Percentiles rank a stretch among this genome's conserved stretches.
These are phyloP conservation scores for Reticulitermes speratus DNA, from an alignment of 1,140 invertebrate genomes.

Conservation along the genomic window DNA sequence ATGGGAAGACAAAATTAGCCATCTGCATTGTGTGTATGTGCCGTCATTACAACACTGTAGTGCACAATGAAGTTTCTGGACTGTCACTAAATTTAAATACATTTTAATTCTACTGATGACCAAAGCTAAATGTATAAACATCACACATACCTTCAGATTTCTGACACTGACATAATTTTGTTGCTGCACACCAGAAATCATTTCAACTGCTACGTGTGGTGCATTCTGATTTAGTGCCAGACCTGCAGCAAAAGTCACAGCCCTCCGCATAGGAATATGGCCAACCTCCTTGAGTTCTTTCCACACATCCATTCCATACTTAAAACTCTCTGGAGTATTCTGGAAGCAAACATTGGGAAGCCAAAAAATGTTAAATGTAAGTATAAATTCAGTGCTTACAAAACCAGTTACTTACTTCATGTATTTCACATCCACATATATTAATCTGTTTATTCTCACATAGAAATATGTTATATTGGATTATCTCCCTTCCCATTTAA, in stretches of 20 bases:
- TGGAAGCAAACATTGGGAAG: slow-evolving; percentile 48
- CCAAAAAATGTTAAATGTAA: not conserved
- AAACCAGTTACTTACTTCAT: too few relatives aligned
- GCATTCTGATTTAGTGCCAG: slow-evolving; percentile 67
- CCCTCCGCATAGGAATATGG: slow-evolving; percentile 57
- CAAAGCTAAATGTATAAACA: not conserved
- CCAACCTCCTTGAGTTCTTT: slow-evolving; percentile 55
- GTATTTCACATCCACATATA: too few relatives aligned
- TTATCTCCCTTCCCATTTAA: too few relatives aligned
- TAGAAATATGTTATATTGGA: too few relatives aligned
- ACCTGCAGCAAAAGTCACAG: slow-evolving; percentile 58
- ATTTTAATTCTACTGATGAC: not conserved
- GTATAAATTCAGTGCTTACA: too few relatives aligned
- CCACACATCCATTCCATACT: slow-evolving; percentile 63
- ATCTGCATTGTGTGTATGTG: too few relatives aligned
- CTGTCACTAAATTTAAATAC: not conserved
- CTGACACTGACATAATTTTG: slow-evolving; percentile 64
- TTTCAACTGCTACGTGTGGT: slow-evolving; percentile 66
- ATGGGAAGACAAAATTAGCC: too few relatives aligned
- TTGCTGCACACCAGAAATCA: slow-evolving; percentile 52
- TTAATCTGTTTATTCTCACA: too few relatives aligned
- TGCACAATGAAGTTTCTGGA: not conserved
- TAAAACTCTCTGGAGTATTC: slow-evolving; percentile 68
- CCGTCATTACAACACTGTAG: not conserved
- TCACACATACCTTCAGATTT: slow-evolving; percentile 61